These are phyloP conservation scores for Microchrysa polita DNA, from an alignment of 2,888 invertebrate genomes.

Conservation along the genomic window DNA sequence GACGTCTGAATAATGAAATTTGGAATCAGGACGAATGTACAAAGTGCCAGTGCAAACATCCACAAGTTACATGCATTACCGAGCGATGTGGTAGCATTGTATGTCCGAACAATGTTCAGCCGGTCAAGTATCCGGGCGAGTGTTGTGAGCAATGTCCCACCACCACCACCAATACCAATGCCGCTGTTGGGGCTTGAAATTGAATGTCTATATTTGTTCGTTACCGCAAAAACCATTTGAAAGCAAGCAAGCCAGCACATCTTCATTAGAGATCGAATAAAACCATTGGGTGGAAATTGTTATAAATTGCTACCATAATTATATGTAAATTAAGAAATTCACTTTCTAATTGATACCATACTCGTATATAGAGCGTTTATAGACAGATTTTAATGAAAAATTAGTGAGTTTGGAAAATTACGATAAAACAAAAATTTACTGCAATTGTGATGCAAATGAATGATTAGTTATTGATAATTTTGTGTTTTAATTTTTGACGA, in stretches of 20 bases:
- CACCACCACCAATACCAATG: constrained; percentile 6
- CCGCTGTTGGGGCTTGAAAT: constrained; percentile 29
- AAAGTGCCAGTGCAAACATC: constrained; percentile 65
- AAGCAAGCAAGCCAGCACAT: too few species aligned
- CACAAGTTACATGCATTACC: constrained; percentile 65
- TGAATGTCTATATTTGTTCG: constrained; percentile 3
- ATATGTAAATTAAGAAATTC: constrained; percentile 2
- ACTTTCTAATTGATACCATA: constrained; percentile 3
- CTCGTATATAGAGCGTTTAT: neutral
- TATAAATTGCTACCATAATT: constrained; percentile 36
- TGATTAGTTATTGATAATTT: too few species aligned
- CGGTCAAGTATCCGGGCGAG: constrained; percentile 61
- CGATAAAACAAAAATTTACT: too few species aligned
- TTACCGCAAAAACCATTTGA: constrained; percentile 11
- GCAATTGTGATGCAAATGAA: too few species aligned
- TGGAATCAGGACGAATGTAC: constrained; percentile 67
- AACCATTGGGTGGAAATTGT: constrained; percentile 38
- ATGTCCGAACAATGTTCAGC: constrained; percentile 60
- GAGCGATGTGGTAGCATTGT: constrained; percentile 62
- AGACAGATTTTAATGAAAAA: neutral
- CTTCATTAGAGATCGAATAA: constrained; percentile 4
- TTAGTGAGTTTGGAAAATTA: too few species aligned
- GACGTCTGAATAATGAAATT: constrained; percentile 64
- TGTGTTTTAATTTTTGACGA: too few species aligned
- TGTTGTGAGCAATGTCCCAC: constrained; percentile 64